Evolutionary conservation across 2,888 invertebrate species (phyloP).

Genomic region (Halictus ligatus): DNA sequence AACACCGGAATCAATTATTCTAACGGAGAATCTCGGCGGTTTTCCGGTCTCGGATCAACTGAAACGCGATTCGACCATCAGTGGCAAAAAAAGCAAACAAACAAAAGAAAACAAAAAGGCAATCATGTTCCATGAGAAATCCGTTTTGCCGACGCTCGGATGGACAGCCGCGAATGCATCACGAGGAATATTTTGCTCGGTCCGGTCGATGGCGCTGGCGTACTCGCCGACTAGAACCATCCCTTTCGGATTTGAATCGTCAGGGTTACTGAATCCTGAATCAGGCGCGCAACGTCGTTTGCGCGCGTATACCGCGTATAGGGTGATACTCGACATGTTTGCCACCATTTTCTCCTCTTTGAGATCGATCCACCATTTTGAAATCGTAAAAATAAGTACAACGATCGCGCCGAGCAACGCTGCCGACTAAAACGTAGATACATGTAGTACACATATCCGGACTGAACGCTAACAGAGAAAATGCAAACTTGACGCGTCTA

Average conservation of each 20-base stretch:
- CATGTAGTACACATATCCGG: not conserved
- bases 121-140: not conserved
- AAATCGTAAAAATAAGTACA: not conserved
- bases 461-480: not conserved
- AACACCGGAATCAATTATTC: not conserved
- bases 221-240: constrained; percentile 42
- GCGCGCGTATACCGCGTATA: constrained; percentile 22
- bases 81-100: not conserved
- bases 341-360: not conserved
- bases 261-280: constrained; percentile 52
- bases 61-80: not conserved
- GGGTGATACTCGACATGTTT: not conserved
- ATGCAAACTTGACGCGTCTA: not conserved
- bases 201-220: constrained; percentile 36
- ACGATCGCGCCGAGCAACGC: not conserved
- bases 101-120: not conserved
- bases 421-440: not conserved
- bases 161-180: not conserved
- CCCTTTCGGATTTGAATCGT: constrained; percentile 43
- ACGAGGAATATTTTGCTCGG: not conserved
- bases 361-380: constrained; percentile 2
- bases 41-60: not conserved
- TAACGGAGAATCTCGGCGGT: not conserved
- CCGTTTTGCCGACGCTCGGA: not conserved
- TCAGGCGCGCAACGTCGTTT: constrained; percentile 55